Percentiles rank a stretch among this genome's conserved stretches.
Conservation (phyloP, 2,888 invertebrate genomes). For the Lasioglossum vierecki region DNA sequence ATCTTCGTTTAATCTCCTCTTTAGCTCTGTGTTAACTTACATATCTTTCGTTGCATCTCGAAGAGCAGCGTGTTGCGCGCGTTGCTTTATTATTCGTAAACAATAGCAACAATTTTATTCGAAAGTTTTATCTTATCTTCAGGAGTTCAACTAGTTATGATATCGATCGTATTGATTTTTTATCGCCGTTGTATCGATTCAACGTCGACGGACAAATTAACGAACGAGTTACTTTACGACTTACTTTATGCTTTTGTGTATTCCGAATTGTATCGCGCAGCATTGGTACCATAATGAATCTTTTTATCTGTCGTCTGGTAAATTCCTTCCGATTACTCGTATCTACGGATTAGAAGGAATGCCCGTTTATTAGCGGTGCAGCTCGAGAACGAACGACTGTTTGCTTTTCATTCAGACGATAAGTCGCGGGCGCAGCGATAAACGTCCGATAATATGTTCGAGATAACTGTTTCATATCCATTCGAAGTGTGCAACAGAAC, state of each 20-base stretch:
- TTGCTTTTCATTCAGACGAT: conserved; percentile 52
- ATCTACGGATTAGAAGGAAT: conserved; percentile 22
- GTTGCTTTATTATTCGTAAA: too few species aligned
- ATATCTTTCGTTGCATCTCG: too few species aligned
- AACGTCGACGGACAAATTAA: not conserved
- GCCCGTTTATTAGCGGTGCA: conserved; percentile 22
- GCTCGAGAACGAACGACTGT: conserved; percentile 28
- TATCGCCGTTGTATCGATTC: not conserved
- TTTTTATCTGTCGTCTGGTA: not conserved
- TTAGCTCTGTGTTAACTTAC: too few species aligned
- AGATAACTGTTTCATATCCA: conserved; percentile 23
- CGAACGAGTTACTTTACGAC: not conserved
- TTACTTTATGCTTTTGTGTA: not conserved
- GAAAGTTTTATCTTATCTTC: not conserved
- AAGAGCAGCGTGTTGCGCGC: too few species aligned
- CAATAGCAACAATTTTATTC: too few species aligned
- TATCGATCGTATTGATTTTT: not conserved
- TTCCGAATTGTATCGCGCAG: not conserved
- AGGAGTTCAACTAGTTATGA: not conserved
- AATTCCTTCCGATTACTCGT: conserved; percentile 15
- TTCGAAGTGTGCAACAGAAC: not conserved
- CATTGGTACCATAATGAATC: not conserved
- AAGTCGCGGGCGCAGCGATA: conserved; percentile 61
- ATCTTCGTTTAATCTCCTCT: too few species aligned
- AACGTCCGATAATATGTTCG: conserved; percentile 35